Base-by-base conservation (phyloP, 2,888 invertebrate species). In the Gastrophysa polygoni region DNA sequence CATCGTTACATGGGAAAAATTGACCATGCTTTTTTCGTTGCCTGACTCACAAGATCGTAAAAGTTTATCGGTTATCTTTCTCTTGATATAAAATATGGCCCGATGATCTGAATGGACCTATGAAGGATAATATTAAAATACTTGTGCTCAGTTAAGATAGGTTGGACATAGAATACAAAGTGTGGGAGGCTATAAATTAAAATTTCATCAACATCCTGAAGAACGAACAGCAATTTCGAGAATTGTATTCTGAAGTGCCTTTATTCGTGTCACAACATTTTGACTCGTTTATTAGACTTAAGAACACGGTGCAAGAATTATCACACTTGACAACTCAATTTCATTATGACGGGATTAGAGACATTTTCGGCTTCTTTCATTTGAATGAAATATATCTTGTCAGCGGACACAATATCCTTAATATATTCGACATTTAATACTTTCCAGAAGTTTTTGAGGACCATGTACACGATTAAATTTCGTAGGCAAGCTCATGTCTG, bases 261-360 rank as follows among this genome's bases (percentile, higher is more conserved):
- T 64, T 62, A 66, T 56, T 32, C 55, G 44, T 68, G 72, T 73
- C 74, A 74, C 56, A 74, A 74, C 69, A 74, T 74, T 74, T 71
- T 74, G 74, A 72, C 69, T 66, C 72, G 73, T 74, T 71, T 68
- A 68, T 73, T 71, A 74, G 72, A 66, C 72, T 74, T 74, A 74
- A 66, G 59, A 32, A 54, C 51, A 20, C 52, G 16, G 59, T 44
- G 56, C 52, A 60, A 32, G 56, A 60, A 59, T 68, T 59, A 61
- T 64, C 64, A 66, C 51, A 34, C 67, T 67, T 60, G 68, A 71
- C 67, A 59, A 67, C 67, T 65, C 68, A 68, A 68, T 68, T 68
- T 66, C 24, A 51, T 32, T 38, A 32, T 57, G 66, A 64, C 46
- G 50, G 62, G 62, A 64, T 67, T 67, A 67, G 57, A 48, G 44